phyloP scores from a whole-genome alignment of 1,140 invertebrate genomes.

The Argopecten irradians region DNA sequence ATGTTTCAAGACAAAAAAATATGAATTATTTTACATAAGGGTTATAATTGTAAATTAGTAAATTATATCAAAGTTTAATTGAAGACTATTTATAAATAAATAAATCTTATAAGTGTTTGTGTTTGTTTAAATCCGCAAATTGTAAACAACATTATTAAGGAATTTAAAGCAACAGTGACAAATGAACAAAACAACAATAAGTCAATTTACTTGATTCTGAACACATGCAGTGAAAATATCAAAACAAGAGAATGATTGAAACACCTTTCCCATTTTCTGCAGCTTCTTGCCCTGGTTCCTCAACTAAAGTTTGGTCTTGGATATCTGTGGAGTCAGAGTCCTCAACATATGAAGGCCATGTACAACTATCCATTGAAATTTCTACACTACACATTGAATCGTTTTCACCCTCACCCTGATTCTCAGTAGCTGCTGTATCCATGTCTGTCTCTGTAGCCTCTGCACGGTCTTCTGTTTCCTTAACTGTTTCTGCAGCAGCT shows the following conservation, averaged over 20 bases:
- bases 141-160: too few species aligned
- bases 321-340: not conserved
- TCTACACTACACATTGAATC: not conserved
- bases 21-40: too few species aligned
- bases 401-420: not conserved
- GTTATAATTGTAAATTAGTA: too few species aligned
- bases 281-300: not conserved
- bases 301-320: not conserved
- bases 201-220: too few species aligned
- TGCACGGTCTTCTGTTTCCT: not conserved
- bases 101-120: too few species aligned
- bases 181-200: not conserved
- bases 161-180: not conserved
- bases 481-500: not conserved
- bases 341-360: constrained; percentile 15
- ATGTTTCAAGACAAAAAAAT: too few species aligned
- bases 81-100: too few species aligned
- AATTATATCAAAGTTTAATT: too few species aligned
- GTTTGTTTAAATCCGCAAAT: too few species aligned
- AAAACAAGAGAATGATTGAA: too few species aligned
- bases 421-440: not conserved
- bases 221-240: not conserved
- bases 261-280: constrained; percentile 5
- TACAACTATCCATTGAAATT: constrained; percentile 4
- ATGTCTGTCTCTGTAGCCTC: not conserved